These are phyloP conservation scores for Dicentrarchus labrax DNA, from an alignment of 2,113 vertebrate genomes.

Conservation along the genomic window DNA sequence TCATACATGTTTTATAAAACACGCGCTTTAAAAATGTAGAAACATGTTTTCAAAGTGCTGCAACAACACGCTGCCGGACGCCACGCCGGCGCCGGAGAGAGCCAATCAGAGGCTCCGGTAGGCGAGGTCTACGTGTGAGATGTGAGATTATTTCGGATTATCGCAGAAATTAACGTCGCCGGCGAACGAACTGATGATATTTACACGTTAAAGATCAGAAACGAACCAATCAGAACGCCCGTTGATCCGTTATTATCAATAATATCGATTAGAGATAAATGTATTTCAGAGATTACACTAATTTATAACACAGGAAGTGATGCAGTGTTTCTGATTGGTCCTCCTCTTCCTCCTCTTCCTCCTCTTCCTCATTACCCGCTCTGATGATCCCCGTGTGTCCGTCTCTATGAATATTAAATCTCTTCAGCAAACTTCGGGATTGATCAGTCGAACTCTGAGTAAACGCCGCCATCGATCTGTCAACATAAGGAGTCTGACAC, in stretches of 20 bases:
- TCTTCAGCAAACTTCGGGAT: conserved; percentile 45
- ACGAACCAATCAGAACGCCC: no score
- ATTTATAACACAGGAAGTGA: no score
- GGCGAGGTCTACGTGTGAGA: no score
- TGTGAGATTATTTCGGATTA: no score
- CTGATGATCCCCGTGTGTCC: conserved; percentile 10
- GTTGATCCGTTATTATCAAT: no score
- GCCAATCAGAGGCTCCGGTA: no score
- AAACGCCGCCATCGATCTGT: conserved; percentile 64
- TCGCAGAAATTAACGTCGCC: no score
- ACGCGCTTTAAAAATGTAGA: conserved; percentile 38
- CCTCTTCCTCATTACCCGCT: background rate
- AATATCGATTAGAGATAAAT: no score
- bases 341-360: conserved; percentile 1
- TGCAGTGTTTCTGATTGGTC: background rate
- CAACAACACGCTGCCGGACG: conserved; percentile 26
- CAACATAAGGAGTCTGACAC: conserved; percentile 9
- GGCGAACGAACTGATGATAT: no score
- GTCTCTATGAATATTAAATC: conserved; percentile 37
- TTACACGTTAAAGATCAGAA: no score
- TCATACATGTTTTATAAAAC: conserved; percentile 35
- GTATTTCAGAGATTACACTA: no score
- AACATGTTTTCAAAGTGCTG: conserved; percentile 44
- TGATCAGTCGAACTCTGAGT: conserved; percentile 50
- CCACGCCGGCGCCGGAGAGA: no score